Evolutionary conservation across 2,113 vertebrate genomes (phyloP).

Genomic region (Macroglossus sobrinus): DNA sequence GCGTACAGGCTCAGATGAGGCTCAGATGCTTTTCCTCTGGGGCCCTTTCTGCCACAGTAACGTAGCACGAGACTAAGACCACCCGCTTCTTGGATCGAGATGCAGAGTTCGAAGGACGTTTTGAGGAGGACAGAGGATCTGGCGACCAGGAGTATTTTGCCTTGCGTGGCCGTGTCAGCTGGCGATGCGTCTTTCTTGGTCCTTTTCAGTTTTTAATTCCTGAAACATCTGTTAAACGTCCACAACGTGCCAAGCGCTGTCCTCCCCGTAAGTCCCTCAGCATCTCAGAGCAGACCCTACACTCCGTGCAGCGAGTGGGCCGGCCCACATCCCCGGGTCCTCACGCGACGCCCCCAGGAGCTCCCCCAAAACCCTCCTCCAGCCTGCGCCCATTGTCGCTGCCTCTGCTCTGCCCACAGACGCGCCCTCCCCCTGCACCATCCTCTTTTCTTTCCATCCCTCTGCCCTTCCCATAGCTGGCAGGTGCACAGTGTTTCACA

Average conservation of each 20-base stretch:
- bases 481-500: rapidly evolving
- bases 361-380: too few relatives aligned
- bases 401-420: not conserved
- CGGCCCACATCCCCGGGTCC: not conserved
- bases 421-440: rapidly evolving
- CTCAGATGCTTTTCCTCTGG: not conserved
- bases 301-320: not conserved
- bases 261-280: not conserved
- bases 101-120: not conserved
- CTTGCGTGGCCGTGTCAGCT: not conserved
- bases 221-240: not conserved
- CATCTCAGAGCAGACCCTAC: rapidly evolving
- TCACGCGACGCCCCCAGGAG: not conserved
- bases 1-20: not conserved
- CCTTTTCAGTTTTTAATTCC: not conserved
- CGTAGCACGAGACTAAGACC: not conserved
- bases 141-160: not conserved
- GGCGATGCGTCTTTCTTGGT: not conserved
- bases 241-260: rapidly evolving
- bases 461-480: not conserved
- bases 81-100: not conserved
- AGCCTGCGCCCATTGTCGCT: not conserved
- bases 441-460: not conserved
- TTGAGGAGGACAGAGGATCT: not conserved
- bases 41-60: not conserved